Base-by-base conservation (phyloP, 2,113 vertebrate species). In the Sakesphorus luctuosus region DNA sequence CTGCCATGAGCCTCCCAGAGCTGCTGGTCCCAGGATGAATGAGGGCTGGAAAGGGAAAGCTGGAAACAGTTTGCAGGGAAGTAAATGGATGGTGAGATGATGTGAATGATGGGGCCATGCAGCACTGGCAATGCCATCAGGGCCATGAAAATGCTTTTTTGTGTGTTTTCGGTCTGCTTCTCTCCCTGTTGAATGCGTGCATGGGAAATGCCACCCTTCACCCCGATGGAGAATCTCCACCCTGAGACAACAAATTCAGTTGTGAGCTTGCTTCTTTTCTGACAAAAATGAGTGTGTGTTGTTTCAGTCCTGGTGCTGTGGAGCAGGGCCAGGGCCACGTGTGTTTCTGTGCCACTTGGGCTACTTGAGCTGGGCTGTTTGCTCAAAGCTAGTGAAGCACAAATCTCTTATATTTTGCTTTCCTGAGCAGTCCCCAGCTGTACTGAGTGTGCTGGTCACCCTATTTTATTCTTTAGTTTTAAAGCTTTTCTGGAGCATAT, bases 101-200 rank as follows among this genome's bases (percentile, higher is more conserved):
- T 66, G 33, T 28, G 20, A 52, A 52, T 36, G 46, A 43, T n/a
- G 44, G 1, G 1, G 14, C 23, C 29, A 3, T 21, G 35, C 63
- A 76, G 28, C 14, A 35, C 56, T 12, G 44, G 21, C 63, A 36
- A 68, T 17, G 21, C 33, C 36, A 59, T 5, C 1, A 5, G 53
- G 31, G 46, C 53, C 28, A 18, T 3, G 3, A 7, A 24, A 44
- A 10, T 0, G 2, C 5, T 47, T 58, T 50, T 10, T 1, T 38
- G 31, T 7, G 3, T 31, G 23, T 31, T 82, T 63, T 77, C 14
- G 8, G 33, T 24, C 46, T 69, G 18, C 33, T 35, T 12, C 50
- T 78, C 52, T 71, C 19, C 71, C 50, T 11, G 18, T 35, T 46
- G 21, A 5, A 2, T 35, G 31, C 6, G 20, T 67, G 52, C 26